A percentile compares a stretch with the other conserved stretches of the same genome.
phyloP scores from a whole-genome alignment of 1,140 invertebrate genomes.

The Grapholita molesta region DNA sequence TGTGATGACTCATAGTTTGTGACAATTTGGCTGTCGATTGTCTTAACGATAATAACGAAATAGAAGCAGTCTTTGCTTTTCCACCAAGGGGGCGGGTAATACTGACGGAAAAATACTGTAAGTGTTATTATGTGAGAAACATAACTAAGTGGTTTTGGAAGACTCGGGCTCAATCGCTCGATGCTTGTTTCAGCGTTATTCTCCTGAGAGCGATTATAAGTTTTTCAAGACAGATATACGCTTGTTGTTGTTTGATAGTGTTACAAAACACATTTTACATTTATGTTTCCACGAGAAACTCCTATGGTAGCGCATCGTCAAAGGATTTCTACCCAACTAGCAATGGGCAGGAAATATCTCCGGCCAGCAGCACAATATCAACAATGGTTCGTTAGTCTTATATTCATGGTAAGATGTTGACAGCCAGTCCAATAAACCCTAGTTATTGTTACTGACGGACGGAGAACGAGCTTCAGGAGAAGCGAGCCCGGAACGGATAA shows the following conservation, averaged over 20 bases:
- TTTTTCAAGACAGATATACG: no score
- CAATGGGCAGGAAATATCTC: slow-evolving; percentile 3
- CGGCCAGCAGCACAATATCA: neutral
- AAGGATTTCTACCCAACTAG: neutral
- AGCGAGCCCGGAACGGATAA: no score
- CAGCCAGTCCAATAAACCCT: neutral
- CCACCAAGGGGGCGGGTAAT: no score
- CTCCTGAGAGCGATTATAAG: no score
- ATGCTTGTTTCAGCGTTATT: no score
- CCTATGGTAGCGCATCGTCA: neutral
- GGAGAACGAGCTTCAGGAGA: neutral
- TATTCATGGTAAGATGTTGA: slow-evolving; percentile 4
- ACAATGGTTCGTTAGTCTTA: slow-evolving; percentile 3
- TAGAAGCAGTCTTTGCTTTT: neutral
- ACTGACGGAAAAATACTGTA: neutral
- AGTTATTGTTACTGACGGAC: neutral
- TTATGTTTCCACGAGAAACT: no score
- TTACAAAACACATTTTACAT: no score
- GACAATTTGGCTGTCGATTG: neutral
- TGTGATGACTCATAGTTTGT: neutral
- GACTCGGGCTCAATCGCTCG: no score
- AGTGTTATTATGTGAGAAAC: neutral
- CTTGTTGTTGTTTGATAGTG: no score
- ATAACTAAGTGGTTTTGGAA: neutral
- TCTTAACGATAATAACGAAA: neutral